These are phyloP conservation scores for Scaptomyza caliginosa DNA, from an alignment of 2,888 invertebrate species.

Conservation along the genomic window DNA sequence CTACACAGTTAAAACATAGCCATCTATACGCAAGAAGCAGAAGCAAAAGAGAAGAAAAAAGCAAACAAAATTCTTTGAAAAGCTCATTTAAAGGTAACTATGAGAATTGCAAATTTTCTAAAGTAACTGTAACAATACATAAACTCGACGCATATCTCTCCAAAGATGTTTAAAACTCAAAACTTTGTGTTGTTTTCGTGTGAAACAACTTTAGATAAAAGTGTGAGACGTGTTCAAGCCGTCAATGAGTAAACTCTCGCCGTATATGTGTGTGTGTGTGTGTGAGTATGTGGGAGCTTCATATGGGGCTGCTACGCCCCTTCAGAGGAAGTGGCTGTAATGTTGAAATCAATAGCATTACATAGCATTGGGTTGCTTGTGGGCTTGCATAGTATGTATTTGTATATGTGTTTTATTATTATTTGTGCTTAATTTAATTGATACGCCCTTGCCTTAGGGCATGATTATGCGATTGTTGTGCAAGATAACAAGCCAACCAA, in stretches of 20 bases:
- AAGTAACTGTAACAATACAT: not conserved
- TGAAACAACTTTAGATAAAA: constrained; percentile 20
- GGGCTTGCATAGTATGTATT: not conserved
- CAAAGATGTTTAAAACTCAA: not conserved
- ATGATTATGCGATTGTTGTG: not conserved
- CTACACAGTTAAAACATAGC: constrained; percentile 21
- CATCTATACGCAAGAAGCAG: constrained; percentile 34
- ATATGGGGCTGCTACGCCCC: constrained; percentile 46
- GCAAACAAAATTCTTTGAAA: constrained; percentile 49
- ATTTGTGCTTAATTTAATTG: not conserved
- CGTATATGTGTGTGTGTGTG: constrained; percentile 4
- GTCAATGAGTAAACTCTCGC: constrained; percentile 42
- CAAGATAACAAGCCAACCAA: not conserved
- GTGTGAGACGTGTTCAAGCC: constrained; percentile 58
- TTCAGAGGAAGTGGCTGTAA: constrained; percentile 19
- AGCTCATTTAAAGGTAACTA: constrained; percentile 49
- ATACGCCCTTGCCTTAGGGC: not conserved
- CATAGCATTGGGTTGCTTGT: not conserved
- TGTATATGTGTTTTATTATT: not conserved
- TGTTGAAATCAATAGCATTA: constrained; percentile 31
- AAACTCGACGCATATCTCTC: not conserved
- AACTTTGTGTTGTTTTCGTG: not conserved
- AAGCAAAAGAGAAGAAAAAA: constrained; percentile 34
- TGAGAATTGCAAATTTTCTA: not conserved
- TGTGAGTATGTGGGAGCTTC: constrained; percentile 12